Evolutionary conservation across 2,888 invertebrate species (phyloP).

Genomic region (Nasonovia ribisnigri): DNA sequence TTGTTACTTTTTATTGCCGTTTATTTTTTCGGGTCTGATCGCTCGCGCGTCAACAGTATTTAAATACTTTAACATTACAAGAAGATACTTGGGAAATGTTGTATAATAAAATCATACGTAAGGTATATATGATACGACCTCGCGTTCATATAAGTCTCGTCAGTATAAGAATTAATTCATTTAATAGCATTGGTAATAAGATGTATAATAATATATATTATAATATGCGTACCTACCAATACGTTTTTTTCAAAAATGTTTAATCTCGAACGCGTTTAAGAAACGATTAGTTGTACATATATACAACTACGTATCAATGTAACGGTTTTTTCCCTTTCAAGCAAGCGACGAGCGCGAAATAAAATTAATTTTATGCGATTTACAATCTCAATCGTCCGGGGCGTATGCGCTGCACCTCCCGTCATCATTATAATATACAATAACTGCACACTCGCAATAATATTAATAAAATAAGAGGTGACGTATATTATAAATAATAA

Average conservation of each 20-base stretch:
- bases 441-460: neutral
- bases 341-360: neutral
- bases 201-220: neutral
- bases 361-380: slow-evolving; percentile 22
- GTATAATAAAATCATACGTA: neutral
- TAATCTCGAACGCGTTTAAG: neutral
- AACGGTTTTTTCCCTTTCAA: neutral
- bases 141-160: neutral
- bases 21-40: neutral
- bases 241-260: neutral
- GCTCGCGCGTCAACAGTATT: neutral
- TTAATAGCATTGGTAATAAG: neutral
- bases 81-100: neutral
- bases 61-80: neutral
- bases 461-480: neutral
- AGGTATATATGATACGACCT: neutral
- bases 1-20: neutral
- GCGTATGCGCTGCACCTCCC: neutral
- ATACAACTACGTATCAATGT: neutral
- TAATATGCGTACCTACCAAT: neutral
- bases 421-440: neutral
- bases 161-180: neutral
- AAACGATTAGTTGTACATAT: neutral
- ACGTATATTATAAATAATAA: neutral
- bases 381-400: neutral